These are phyloP conservation scores for Thunnus maccoyii DNA, from an alignment of 2,113 vertebrate genomes.

Conservation along the genomic window DNA sequence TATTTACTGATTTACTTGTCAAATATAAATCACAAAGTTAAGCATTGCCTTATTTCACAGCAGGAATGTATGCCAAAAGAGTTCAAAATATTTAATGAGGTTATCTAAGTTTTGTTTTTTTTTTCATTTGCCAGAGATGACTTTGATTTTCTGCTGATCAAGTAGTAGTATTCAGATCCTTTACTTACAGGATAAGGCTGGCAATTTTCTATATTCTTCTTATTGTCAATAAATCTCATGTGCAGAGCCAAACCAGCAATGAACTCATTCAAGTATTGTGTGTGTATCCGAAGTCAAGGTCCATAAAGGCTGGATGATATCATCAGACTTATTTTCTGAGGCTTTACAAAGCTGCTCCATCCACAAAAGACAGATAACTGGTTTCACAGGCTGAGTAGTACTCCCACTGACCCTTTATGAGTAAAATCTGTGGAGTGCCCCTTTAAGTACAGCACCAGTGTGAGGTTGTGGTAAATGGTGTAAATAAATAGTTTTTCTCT, in stretches of 20 bases:
- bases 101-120: not conserved
- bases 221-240: too few species aligned
- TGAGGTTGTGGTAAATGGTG: not conserved
- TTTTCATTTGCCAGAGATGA: not conserved
- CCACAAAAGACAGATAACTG: too few species aligned
- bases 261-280: too few species aligned
- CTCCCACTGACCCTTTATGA: not conserved
- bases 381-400: too few species aligned
- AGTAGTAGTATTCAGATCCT: not conserved
- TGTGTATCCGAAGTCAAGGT: too few species aligned
- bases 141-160: not conserved
- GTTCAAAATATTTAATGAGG: not conserved
- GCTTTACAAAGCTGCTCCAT: too few species aligned
- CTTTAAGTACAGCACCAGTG: not conserved
- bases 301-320: too few species aligned
- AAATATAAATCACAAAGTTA: not conserved
- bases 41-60: not conserved
- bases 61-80: not conserved
- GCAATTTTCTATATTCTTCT: too few species aligned
- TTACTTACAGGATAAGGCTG: too few species aligned
- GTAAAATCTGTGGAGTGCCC: not conserved
- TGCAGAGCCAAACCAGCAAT: too few species aligned
- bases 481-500: not conserved
- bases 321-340: too few species aligned
- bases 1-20: not conserved